Base-by-base conservation (phyloP, 2,797 vertebrate genomes). In the Poeciliopsis gracilis region DNA sequence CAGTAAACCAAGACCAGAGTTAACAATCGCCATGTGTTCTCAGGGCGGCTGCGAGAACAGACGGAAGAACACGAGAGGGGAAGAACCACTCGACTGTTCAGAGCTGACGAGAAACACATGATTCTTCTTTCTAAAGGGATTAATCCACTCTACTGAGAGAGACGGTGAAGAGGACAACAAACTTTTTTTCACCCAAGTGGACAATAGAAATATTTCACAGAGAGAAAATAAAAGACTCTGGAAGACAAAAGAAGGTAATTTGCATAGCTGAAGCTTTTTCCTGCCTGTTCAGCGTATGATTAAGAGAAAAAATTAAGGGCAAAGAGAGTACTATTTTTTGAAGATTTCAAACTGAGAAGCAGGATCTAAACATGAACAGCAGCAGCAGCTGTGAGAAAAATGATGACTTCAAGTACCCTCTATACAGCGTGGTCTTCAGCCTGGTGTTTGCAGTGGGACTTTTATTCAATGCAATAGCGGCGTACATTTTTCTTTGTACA, bases 381-480 rank as follows among this genome's bases (percentile, higher is more conserved):
- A 36, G 72, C 47, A 87, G 89, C 10, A 84, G 49, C 61, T 99
- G 98, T 71, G 74, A 76, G 38, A 95, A 94, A n/a, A 93, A 95
- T 36, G 98, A 99, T 90, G 94, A 92, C 43, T 99, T 99, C 92
- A 99, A 99, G 89, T 97, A 99, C 88, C 93, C 89, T 61, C 89
- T 99, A 47, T 99, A 99, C 5, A 97, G 95, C 51, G 88, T 92
- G 0, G 93, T 97, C 38, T 99, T 98, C 91, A 98, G 97, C 67
- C 90, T 97, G 82, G 97, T 99, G 69, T 99, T 99, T 92, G 87
- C 98, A 0, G 82, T 99, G 0, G 98, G 98, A 77, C 92, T 99
- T 77, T 33, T 98, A 81, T 95, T 98, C 70, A 99, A 99, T 87
- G 92, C 96, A 47, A 92, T 95, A 25, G 97, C 98, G 0, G 91